A percentile compares a stretch with the other conserved stretches of the same genome.
Evolutionary conservation across 2,797 vertebrate genomes (phyloP).

Genomic region (Lepilemur ruficaudatus): DNA sequence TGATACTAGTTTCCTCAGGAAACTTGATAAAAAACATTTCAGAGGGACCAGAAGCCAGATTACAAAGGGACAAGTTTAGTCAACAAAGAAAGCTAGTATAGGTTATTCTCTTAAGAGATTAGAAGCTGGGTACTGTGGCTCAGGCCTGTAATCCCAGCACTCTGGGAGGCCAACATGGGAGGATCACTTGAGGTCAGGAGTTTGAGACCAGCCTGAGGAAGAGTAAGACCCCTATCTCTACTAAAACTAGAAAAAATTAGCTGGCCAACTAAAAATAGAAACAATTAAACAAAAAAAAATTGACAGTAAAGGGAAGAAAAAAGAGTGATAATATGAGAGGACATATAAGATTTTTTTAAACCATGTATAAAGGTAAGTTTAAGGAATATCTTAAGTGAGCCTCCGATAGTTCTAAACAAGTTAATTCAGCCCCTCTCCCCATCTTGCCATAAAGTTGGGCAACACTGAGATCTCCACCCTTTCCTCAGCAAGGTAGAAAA

Average conservation of each 20-base stretch:
- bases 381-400: background rate
- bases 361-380: background rate
- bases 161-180: rapidly evolving
- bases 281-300: too few species aligned
- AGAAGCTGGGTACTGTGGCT: background rate
- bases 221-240: too few species aligned
- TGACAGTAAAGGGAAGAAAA: background rate
- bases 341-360: background rate
- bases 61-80: background rate
- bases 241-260: too few species aligned
- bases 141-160: background rate
- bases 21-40: background rate
- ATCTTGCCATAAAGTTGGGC: background rate
- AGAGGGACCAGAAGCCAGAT: background rate
- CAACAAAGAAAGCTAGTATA: background rate
- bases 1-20: background rate
- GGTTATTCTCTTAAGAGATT: background rate
- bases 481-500: conserved; percentile 9
- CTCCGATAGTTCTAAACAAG: background rate
- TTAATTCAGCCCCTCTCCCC: background rate
- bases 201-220: background rate
- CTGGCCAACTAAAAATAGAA: too few species aligned
- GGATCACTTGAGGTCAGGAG: background rate
- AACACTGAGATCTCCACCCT: background rate
- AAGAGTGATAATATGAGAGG: background rate